phyloP scores from a whole-genome alignment of 2,888 invertebrate genomes.

The Drosophila barbarae region DNA sequence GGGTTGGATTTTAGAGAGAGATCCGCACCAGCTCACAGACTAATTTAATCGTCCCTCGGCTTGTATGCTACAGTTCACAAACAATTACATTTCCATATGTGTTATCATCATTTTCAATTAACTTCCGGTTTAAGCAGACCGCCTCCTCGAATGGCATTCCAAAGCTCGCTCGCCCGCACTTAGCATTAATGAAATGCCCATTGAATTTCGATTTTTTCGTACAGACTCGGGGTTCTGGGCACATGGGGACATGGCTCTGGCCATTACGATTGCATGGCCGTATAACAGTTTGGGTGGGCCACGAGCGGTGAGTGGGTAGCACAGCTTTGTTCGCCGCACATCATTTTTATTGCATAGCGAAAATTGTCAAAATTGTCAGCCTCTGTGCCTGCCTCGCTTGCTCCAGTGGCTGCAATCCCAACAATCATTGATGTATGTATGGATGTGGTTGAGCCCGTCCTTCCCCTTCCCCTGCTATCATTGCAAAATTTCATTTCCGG shows the following conservation, averaged over 20 bases:
- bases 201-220: slow-evolving; percentile 19
- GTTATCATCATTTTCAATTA: slow-evolving; percentile 58
- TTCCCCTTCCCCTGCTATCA: slow-evolving; percentile 39
- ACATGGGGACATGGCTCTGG: neutral
- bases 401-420: neutral
- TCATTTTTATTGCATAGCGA: slow-evolving; percentile 69
- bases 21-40: neutral
- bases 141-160: neutral
- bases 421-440: slow-evolving; percentile 40
- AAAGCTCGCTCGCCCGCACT: slow-evolving; percentile 18
- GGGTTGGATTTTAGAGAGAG: slow-evolving; percentile 19
- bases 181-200: slow-evolving; percentile 32
- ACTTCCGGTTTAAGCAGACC: slow-evolving; percentile 38
- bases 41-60: slow-evolving; percentile 24
- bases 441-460: slow-evolving; percentile 23
- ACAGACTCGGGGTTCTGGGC: neutral
- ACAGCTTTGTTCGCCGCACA: slow-evolving; percentile 32
- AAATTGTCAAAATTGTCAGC: slow-evolving; percentile 68
- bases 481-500: slow-evolving; percentile 71
- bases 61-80: slow-evolving; percentile 31
- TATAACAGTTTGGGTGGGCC: slow-evolving; percentile 50
- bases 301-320: slow-evolving; percentile 20
- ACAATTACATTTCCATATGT: slow-evolving; percentile 53
- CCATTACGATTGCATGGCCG: slow-evolving; percentile 39
- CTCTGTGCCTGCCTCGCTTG: slow-evolving; percentile 1